A percentile compares a stretch with the other conserved stretches of the same genome.
These are phyloP conservation scores for Aphidoletes aphidimyza DNA, from an alignment of 2,888 invertebrate genomes.

Conservation along the genomic window DNA sequence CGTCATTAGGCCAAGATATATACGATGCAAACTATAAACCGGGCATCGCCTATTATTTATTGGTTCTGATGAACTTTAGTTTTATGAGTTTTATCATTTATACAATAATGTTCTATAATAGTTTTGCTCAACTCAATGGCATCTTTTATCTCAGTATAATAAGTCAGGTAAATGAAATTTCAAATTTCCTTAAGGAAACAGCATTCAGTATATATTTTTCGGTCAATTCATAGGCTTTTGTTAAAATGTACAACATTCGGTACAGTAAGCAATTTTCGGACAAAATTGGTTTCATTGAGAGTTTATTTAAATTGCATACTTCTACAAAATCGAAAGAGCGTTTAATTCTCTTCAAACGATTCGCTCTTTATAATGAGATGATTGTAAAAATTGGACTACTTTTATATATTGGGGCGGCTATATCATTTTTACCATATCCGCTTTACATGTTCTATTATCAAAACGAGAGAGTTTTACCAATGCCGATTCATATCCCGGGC, in stretches of 20 bases:
- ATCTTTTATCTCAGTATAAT: too few relatives aligned
- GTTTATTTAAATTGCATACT: background rate
- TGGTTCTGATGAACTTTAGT: too few relatives aligned
- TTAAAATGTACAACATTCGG: background rate
- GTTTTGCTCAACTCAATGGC: too few relatives aligned
- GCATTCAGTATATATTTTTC: too few relatives aligned
- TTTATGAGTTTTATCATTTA: too few relatives aligned
- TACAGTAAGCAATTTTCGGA: background rate
- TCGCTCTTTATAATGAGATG: background rate
- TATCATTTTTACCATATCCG: background rate
- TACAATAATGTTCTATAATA: too few relatives aligned
- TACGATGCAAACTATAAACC: too few relatives aligned
- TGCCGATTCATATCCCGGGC: background rate
- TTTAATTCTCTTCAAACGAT: background rate
- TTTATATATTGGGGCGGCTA: background rate
- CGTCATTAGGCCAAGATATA: too few relatives aligned
- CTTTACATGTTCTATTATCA: background rate
- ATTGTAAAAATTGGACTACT: background rate
- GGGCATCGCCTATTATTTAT: too few relatives aligned
- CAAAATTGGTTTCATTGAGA: background rate
- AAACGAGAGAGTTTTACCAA: background rate
- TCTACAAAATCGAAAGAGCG: background rate
- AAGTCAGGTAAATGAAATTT: too few relatives aligned
- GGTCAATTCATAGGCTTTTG: background rate
- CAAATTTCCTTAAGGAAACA: too few relatives aligned